These are phyloP conservation scores for Drosophila antonietae DNA, from an alignment of 2,888 invertebrate species.

Conservation along the genomic window DNA sequence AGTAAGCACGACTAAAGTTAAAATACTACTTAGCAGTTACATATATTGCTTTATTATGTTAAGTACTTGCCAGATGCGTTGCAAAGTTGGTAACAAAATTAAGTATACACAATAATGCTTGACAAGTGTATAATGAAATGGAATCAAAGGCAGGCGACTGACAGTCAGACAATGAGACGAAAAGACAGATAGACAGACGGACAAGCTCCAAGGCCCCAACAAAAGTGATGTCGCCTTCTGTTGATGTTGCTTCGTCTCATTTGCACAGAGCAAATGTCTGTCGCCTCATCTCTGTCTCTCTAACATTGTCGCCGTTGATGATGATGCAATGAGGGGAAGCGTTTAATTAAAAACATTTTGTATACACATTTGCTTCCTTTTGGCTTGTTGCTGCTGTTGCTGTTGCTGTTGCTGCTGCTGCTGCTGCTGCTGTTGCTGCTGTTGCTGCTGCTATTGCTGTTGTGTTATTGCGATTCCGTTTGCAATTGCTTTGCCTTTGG, in stretches of 20 bases:
- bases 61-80: slow-evolving; percentile 37
- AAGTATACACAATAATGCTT: slow-evolving; percentile 35
- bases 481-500: slow-evolving; percentile 65
- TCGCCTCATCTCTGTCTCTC: slow-evolving; percentile 47
- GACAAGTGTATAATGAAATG: slow-evolving; percentile 54
- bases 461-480: slow-evolving; percentile 77
- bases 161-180: slow-evolving; percentile 6
- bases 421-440: slow-evolving; percentile 21
- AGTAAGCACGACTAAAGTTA: slow-evolving; percentile 12
- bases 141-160: slow-evolving; percentile 48
- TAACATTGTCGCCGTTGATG: slow-evolving; percentile 47
- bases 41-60: slow-evolving; percentile 8
- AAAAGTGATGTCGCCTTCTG: slow-evolving; percentile 27
- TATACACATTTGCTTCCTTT: slow-evolving; percentile 78
- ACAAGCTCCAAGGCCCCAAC: slow-evolving; percentile 22
- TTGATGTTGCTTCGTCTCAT: background rate
- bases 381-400: slow-evolving; percentile 28
- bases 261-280: slow-evolving; percentile 8
- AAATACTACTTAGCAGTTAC: slow-evolving; percentile 14
- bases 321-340: slow-evolving; percentile 65
- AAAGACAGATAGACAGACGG: slow-evolving; percentile 4
- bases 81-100: slow-evolving; percentile 46
- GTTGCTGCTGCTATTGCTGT: slow-evolving; percentile 31
- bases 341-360: slow-evolving; percentile 83
- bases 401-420: slow-evolving; percentile 30